Evolutionary conservation across 1,140 invertebrate species (phyloP).

Genomic region (Nomia melanderi): DNA sequence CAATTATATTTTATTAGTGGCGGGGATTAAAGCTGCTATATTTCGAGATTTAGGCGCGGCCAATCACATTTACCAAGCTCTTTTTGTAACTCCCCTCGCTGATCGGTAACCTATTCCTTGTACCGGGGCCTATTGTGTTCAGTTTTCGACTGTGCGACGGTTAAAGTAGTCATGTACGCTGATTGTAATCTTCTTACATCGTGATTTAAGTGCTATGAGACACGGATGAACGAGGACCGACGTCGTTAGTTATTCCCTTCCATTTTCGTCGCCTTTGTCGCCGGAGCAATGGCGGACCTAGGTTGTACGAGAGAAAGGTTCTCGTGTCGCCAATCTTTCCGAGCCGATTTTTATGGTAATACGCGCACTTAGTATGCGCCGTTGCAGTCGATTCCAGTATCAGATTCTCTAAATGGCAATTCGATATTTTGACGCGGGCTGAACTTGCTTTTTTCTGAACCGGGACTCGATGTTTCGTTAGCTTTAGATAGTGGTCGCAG

Average conservation of each 20-base stretch:
- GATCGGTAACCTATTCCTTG: constrained; percentile 57
- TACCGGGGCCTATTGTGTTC: constrained; percentile 50
- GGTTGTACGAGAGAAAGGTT: constrained; percentile 12
- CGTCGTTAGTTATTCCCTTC: constrained; percentile 57
- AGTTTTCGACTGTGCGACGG: constrained; percentile 40
- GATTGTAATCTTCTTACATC: constrained; percentile 69
- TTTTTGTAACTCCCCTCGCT: constrained; percentile 19
- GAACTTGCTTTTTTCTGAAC: background rate
- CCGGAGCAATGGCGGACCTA: constrained; percentile 1
- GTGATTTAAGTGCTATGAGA: constrained; percentile 57
- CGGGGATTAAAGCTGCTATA: constrained; percentile 1
- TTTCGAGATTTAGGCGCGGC: constrained; percentile 54
- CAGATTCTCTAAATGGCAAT: background rate
- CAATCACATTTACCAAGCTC: constrained; percentile 38
- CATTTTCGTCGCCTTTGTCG: constrained; percentile 54
- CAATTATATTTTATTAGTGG: constrained; percentile 32
- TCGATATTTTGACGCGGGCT: constrained; percentile 11
- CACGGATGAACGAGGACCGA: constrained; percentile 23
- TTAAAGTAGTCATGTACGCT: constrained; percentile 51
- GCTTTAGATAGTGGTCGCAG: background rate
- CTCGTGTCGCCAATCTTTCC: constrained; percentile 19
- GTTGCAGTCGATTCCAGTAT: constrained; percentile 8
- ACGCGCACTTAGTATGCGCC: constrained; percentile 28
- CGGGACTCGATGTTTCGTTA: background rate
- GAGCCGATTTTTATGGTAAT: constrained; percentile 34